Percentiles rank a stretch among this genome's conserved stretches.
Conservation (phyloP, 2,797 vertebrate genomes). For the Gambelia wislizenii region DNA sequence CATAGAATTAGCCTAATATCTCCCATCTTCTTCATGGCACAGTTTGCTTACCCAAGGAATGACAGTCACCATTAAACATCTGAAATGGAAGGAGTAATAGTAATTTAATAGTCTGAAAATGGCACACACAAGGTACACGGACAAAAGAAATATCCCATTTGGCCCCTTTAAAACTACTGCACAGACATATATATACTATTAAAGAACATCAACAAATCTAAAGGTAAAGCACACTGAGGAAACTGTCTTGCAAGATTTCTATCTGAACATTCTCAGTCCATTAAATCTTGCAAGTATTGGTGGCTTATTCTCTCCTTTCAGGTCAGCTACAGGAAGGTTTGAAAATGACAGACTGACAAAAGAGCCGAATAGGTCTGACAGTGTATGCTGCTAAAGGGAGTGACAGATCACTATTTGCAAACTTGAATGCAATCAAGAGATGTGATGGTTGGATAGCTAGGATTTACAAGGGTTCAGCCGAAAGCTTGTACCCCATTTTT, state of each 20-base stretch:
- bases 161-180: neutral
- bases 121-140: neutral
- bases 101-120: neutral
- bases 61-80: neutral
- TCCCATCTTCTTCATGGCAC: neutral
- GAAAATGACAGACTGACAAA: neutral
- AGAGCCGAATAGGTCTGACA: neutral
- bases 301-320: neutral
- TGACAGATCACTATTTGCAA: neutral
- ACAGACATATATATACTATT: too few species aligned
- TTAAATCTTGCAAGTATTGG: slow-evolving; percentile 8
- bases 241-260: neutral
- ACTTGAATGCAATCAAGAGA: neutral
- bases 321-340: slow-evolving; percentile 12
- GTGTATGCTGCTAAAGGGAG: neutral
- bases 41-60: neutral
- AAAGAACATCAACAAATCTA: neutral
- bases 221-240: neutral
- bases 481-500: neutral
- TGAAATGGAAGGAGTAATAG: neutral
- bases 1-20: too few species aligned
- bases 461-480: accelerated
- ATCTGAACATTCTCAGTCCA: slow-evolving; percentile 14
- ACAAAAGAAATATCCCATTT: neutral
- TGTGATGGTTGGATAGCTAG: neutral